Base-by-base conservation (phyloP, 1,140 invertebrate genomes). In the Bombus consobrinus region DNA sequence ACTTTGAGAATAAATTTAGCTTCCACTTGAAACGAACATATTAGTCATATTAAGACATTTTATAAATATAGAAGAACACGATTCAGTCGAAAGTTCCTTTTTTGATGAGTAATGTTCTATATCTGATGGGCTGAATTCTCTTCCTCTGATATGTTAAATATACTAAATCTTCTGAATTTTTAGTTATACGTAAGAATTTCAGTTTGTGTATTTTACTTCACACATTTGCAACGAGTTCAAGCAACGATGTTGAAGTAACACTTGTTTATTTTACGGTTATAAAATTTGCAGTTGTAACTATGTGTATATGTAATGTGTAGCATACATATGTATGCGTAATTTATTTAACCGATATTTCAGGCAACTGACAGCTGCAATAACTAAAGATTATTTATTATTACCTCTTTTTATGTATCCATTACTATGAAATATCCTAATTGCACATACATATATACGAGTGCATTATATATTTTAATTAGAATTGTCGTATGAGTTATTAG, bases 401-500 rank as follows among this genome's bases (percentile, higher is more conserved):
- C 5, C 5, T 18, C n/a, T 2, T 18, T 66, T 66, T 32, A 32
- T 2, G n/a, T 64, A 4, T 15, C n/a, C 62, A 32, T 32, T 32
- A 12, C 28, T 25, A 59, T 28, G 28, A 62, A 12, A 62, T 59
- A 28, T 62, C 1, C 6, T 22, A 53, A 53, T 22, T 22, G 47
- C 18, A 53, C 18, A 53, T 53, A 22, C 18, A 53, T 53, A 53
- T 22, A 8, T 22, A 53, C 18, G 47, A 12, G 6, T 72, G 3
- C 39, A 15, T 77, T 37, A 32, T 69, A 32, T 64, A 10, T 47
- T 69, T 69, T 47, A 34, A 85, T 79, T 47, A 43, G 59, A 8
- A 79, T 64, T 32, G 74, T 75, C 62, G 62, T 69, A 57, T 71
- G 76, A 86, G 68, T 87, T 84, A 87, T 32, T 43, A 47, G 39